These are phyloP conservation scores for Eurystomus gularis DNA, from an alignment of 2,113 vertebrate genomes.

Conservation along the genomic window DNA sequence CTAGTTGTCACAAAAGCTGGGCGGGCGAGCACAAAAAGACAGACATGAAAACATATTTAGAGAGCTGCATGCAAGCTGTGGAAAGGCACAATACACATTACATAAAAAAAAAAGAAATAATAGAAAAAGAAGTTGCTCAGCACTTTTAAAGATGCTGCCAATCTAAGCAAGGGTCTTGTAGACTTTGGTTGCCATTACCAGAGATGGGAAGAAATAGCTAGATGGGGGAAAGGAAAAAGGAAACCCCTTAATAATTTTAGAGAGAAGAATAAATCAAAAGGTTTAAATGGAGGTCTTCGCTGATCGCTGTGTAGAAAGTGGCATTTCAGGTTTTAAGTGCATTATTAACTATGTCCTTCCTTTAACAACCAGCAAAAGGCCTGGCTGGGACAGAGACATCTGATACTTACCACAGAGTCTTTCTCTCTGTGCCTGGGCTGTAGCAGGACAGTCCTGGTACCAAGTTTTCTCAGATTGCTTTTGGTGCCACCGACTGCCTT, in stretches of 20 bases:
- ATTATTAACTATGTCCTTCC: background rate
- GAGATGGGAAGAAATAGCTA: background rate
- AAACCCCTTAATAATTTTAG: background rate
- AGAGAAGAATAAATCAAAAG: background rate
- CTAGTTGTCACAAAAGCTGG: slow-evolving; percentile 22
- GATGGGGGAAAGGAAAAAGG: background rate
- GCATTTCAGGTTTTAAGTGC: background rate
- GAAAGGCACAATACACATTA: background rate
- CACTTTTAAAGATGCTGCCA: background rate
- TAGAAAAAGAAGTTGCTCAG: background rate
- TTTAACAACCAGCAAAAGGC: background rate
- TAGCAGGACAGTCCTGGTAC: background rate
- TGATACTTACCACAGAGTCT: background rate
- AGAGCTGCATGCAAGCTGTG: background rate
- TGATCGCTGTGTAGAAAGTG: background rate
- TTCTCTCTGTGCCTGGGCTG: background rate
- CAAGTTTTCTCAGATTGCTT: background rate
- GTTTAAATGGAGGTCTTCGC: background rate
- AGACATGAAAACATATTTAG: slow-evolving; percentile 32
- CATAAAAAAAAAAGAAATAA: background rate
- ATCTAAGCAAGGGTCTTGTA: background rate
- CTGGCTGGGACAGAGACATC: background rate
- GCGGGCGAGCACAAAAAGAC: background rate
- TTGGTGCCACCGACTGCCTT: background rate
- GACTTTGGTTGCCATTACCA: background rate